Percentiles rank a stretch among this genome's conserved stretches.
These are phyloP conservation scores for Sylvicapra grimmia DNA, from an alignment of 2,113 vertebrate species.

Conservation along the genomic window DNA sequence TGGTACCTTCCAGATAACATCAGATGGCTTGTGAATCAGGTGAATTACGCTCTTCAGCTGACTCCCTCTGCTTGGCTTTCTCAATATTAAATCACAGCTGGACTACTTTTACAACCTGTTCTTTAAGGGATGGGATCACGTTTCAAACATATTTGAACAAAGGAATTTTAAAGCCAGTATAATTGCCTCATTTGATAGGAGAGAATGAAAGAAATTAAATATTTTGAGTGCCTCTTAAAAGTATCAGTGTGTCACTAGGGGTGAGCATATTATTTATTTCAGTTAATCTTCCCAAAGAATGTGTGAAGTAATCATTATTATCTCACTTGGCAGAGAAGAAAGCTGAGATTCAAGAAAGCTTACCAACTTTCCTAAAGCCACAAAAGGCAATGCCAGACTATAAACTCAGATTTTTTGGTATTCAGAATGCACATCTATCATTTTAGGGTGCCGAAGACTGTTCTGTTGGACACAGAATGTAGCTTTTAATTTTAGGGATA, in stretches of 20 bases:
- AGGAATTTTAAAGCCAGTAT: not conserved
- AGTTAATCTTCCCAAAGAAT: not conserved
- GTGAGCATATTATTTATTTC: not conserved
- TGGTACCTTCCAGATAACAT: not conserved
- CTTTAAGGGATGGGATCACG: not conserved
- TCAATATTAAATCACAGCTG: not conserved
- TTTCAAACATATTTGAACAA: conserved; percentile 13
- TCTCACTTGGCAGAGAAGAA: not conserved
- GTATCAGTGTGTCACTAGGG: not conserved
- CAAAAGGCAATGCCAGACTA: not conserved
- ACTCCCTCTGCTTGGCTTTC: not conserved
- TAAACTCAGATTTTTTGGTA: not conserved
- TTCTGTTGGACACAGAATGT: not conserved
- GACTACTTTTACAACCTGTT: not conserved
- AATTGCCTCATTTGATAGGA: not conserved
- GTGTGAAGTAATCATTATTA: not conserved
- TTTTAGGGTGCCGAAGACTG: not conserved
- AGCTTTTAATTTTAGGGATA: not conserved
- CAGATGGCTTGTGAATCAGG: not conserved
- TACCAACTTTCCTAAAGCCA: not conserved
- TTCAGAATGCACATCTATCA: not conserved
- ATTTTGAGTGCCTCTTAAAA: not conserved
- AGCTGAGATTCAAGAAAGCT: not conserved
- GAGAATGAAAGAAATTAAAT: not conserved
- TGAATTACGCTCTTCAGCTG: not conserved